Evolutionary conservation across 2,113 vertebrate species (phyloP), one percentile per base, ranked within the genome.

Genomic region (Lophura nycthemera): DNA sequence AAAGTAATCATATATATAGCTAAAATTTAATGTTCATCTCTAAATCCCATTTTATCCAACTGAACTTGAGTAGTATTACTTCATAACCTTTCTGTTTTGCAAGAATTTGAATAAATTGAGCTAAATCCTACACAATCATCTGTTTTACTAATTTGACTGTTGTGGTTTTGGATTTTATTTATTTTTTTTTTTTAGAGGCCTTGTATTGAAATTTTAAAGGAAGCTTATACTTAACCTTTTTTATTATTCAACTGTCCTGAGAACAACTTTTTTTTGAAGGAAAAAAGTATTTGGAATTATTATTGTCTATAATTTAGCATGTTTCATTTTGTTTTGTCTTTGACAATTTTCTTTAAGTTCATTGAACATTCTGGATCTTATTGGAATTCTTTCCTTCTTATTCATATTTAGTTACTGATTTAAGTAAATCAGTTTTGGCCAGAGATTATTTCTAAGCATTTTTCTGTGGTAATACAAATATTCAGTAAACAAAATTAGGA

Each of bases 381-480:
- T 45, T 69, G 10, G 32, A 64, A 64, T 42, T 61, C 1, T 71
- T 65, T 61, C 64, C 71, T 78, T 59, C 18, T 36, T 63, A 61
- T 42, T 78, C 21, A 71, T 59, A 11, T 83, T 90, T 90, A 83
- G 89, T 80, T 79, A 83, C 83, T 77, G 1, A 70, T 60, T 94
- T 70, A 19, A 74, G 64, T 40, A 77, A 79, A 54, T 16, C 10
- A 74, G 29, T 93, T 76, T 75, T 73, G 45, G 4, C 15, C 56
- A 70, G 54, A 83, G 24, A 86, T 34, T 0, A 38, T 56, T 94
- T 93, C 18, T 12, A 86, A 43, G 32, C 24, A 66, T 86, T 88
- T 89, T 94, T 69, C 21, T 80, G 25, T 25, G 63, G 45, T 63
- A 73, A 42, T 38, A 74, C 36, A 95, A 89, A 89, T 84, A 95